A percentile compares a stretch with the other conserved stretches of the same genome.
Conservation (phyloP, 2,113 vertebrate species). For the Malurus melanocephalus region DNA sequence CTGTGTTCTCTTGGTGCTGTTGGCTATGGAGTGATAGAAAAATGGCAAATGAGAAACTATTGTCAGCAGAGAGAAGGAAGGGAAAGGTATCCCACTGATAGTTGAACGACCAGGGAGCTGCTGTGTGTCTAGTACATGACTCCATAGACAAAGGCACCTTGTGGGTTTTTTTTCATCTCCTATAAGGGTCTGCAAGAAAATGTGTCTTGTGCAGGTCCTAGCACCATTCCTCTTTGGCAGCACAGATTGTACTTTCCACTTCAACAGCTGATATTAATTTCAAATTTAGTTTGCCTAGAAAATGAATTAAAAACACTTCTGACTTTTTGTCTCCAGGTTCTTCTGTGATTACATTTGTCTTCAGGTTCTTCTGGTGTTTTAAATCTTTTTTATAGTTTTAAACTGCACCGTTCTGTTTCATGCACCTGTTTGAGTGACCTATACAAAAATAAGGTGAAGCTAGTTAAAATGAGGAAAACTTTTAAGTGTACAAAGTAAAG, state of each 20-base stretch:
- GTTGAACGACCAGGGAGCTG: neutral
- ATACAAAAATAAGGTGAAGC: neutral
- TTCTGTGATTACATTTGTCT: neutral
- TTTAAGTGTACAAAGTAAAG: neutral
- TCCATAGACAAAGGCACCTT: fast-evolving
- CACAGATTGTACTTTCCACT: neutral
- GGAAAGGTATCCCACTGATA: neutral
- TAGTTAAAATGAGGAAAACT: neutral
- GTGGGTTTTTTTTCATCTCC: neutral
- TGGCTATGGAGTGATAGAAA: neutral
- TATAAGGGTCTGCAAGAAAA: neutral
- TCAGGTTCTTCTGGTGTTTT: neutral
- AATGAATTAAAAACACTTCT: neutral
- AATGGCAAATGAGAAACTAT: neutral
- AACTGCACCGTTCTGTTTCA: neutral
- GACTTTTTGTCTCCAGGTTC: no score
- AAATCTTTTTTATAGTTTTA: neutral
- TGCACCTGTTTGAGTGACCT: neutral
- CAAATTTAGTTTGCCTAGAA: neutral
- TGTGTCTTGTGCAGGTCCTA: neutral
- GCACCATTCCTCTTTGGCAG: neutral
- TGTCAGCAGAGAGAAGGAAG: neutral
- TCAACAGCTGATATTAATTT: neutral
- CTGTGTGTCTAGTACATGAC: neutral
- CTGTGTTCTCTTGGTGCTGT: neutral